Base-by-base conservation (phyloP, 2,888 invertebrate genomes). In the Yponomeuta sedellus region DNA sequence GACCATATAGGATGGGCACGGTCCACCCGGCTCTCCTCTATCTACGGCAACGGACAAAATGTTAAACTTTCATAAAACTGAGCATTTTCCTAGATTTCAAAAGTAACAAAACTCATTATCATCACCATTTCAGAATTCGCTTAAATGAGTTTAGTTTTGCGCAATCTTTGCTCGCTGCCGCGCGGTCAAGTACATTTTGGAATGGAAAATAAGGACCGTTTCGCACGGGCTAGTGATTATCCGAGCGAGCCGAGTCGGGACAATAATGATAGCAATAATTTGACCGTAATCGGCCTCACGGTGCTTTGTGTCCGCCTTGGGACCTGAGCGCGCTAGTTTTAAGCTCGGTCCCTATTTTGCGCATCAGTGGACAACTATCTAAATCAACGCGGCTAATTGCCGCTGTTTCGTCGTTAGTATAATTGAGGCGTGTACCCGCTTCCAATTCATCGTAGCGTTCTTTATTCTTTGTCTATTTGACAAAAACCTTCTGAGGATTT, bases 201-300 rank as follows among this genome's bases (percentile, higher is more conserved):
- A 65, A 68, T 70, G 67, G 70, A 73, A 79, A 81, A 79, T 77
- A 79, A 79, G 77, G 73, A 77, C 78, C 76, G 80, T 77, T 75
- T 72, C 75, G 77, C 77, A 78, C 70, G 72, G 70, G 73, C 74
- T 39, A 61, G 80, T 81, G 85, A 84, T 88, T 88, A 85, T 66
- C 81, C 80, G 75, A 73, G 71, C 73, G 78, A 75, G 78, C 78
- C 68, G 78, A 77, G 76, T 75, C 75, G 77, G 77, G 78, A 77
- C 82, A 80, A 80, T 90, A 90, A 90, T 89, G 87, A 85, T 80
- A 78, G 86, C 83, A 83, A 90, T 90, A 90, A 90, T 89, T 90
- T 84, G 86, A 81, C 84, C 84, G 83, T 89, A 90, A 88, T 88
- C 85, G 88, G 80, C 81, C 81, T 78, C 83, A 82, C 77, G 81